These are phyloP conservation scores for Pseudoips prasinana DNA, from an alignment of 2,888 invertebrate genomes.

Conservation along the genomic window DNA sequence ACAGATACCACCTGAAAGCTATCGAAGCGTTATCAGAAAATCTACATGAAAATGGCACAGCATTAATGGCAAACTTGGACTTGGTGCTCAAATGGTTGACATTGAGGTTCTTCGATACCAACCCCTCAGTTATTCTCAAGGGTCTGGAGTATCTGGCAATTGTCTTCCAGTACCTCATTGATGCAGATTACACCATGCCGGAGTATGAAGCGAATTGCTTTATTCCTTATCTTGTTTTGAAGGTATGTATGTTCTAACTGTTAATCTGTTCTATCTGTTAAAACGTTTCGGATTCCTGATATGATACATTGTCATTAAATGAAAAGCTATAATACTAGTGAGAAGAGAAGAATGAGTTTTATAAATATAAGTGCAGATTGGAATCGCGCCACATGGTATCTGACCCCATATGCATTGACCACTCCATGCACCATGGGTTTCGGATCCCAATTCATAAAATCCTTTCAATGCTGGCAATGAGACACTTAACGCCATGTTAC, in stretches of 20 bases:
- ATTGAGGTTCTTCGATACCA: slow-evolving; percentile 98
- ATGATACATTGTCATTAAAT: too few relatives aligned
- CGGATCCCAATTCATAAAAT: too few relatives aligned
- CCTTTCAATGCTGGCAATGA: too few relatives aligned
- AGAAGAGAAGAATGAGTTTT: too few relatives aligned
- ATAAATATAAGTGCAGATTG: too few relatives aligned
- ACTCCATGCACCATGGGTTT: too few relatives aligned
- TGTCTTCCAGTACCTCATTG: slow-evolving; percentile 91
- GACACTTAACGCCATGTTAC: too few relatives aligned
- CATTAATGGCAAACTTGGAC: slow-evolving; percentile 95
- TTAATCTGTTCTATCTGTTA: too few relatives aligned
- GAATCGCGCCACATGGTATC: too few relatives aligned
- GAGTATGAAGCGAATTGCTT: slow-evolving; percentile 97
- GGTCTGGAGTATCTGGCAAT: slow-evolving; percentile 95
- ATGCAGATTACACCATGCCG: slow-evolving; percentile 91
- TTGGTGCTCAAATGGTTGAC: slow-evolving; percentile 98
- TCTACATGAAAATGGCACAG: slow-evolving; percentile 88
- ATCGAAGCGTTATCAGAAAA: slow-evolving; percentile 95
- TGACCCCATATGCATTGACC: too few relatives aligned
- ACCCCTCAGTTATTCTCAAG: slow-evolving; percentile 97
- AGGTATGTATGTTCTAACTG: slow-evolving; percentile 87
- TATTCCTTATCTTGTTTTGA: slow-evolving; percentile 96
- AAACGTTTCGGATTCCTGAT: too few relatives aligned
- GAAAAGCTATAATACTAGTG: too few relatives aligned
- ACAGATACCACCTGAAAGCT: slow-evolving; percentile 96